These are phyloP conservation scores for Oreotragus oreotragus DNA, from an alignment of 2,113 vertebrate genomes.

Conservation along the genomic window DNA sequence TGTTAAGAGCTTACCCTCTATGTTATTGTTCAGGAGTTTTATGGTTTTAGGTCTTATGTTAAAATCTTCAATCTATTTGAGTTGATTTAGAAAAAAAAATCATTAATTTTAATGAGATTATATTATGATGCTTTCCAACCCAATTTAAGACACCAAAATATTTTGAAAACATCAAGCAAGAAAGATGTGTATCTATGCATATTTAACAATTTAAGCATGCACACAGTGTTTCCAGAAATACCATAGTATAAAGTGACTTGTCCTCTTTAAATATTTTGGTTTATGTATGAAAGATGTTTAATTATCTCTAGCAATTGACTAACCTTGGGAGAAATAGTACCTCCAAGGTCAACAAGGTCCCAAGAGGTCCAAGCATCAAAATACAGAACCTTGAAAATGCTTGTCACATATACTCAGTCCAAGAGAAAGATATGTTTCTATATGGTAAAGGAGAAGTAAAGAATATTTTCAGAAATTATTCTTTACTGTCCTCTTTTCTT, in stretches of 20 bases:
- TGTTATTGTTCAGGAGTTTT: neutral
- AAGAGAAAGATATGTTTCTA: neutral
- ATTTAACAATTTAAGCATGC: neutral
- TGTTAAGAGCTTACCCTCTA: neutral
- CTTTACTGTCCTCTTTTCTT: neutral
- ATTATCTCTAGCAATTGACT: neutral
- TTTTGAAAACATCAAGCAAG: neutral
- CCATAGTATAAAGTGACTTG: neutral
- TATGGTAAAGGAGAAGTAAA: neutral
- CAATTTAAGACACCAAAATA: neutral
- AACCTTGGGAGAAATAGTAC: rapidly evolving
- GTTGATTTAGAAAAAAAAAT: neutral
- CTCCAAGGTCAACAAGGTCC: neutral
- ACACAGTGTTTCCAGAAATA: neutral
- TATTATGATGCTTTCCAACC: neutral
- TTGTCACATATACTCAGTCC: neutral
- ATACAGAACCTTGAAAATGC: neutral
- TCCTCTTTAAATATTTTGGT: neutral
- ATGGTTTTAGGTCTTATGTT: neutral
- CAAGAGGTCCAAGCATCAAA: neutral
- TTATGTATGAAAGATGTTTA: neutral
- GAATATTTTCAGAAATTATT: neutral
- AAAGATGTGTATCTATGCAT: neutral
- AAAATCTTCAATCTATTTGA: neutral
- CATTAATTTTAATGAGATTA: neutral